Base-by-base conservation (phyloP, 2,797 vertebrate species). In the Neosalanx taihuensis region DNA sequence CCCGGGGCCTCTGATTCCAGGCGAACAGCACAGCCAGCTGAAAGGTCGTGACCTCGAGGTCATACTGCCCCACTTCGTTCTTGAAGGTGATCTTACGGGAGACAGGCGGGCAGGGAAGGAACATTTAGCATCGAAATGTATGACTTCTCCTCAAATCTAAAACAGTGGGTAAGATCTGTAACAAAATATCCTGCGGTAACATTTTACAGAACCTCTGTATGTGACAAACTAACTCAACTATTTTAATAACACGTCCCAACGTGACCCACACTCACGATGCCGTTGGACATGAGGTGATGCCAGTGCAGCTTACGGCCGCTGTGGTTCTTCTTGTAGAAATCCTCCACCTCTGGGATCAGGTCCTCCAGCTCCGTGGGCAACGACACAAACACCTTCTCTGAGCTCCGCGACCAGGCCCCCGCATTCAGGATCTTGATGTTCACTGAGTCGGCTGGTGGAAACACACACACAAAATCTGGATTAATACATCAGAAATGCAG, bases 351-450 rank as follows among this genome's bases (percentile, higher is more conserved):
- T 3, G 97, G 97, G 86, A 99, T 99, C 76, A 99, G 91, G 80
- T 99, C 97, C 83, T 99, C 97, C 79, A 99, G 90, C 84, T 99
- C 97, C 35, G 97, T 98, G 41, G 97, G 97, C 51, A 99, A 92
- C 0, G 97, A 99, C 13, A 99, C 97, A 81, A 99, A 99, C 3
- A 99, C 96, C 84, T 99, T 99, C 84, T 99, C 97, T 64, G 96
- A 98, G 88, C 97, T 99, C 86, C 97, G 92, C 26, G 97, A 99
- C 97, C 97, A 99, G 1, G 97, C 97, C 0, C 97, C 97, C 69
- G 97, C 97, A 80, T 99, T 99, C 86, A 99, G 89, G 92, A 99
- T 99, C 92, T 99, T 99, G 81, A 98, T 99, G 93, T 99, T 99
- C 87, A 97, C 97, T 1, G 97, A 99, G 88, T 99, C 97, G 58